phyloP scores from a whole-genome alignment of 2,797 vertebrate species.

The Darevskia nairensis region DNA sequence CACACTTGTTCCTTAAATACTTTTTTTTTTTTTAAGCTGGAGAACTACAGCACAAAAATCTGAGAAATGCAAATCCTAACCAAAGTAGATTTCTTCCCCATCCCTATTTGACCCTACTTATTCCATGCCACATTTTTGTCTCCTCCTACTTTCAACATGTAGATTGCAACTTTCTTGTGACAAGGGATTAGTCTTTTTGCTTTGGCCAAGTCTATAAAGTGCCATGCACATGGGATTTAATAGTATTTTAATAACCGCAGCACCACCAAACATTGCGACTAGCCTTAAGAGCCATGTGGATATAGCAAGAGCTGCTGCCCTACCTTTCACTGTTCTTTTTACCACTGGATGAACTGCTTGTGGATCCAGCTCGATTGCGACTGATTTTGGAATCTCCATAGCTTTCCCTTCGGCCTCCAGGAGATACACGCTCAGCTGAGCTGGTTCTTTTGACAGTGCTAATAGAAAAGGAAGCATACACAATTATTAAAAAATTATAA shows the following conservation, averaged over 20 bases:
- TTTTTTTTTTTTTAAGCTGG: too few species aligned
- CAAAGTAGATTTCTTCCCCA: too few species aligned
- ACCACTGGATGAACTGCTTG: conserved; percentile 93
- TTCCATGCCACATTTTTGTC: background rate
- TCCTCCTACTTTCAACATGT: background rate
- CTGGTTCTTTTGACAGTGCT: conserved; percentile 95
- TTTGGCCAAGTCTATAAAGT: background rate
- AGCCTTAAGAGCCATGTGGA: background rate
- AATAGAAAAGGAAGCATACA: conserved; percentile 29
- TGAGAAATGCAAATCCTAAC: too few species aligned
- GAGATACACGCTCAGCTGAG: conserved; percentile 92
- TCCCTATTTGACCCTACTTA: background rate
- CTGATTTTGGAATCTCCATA: conserved; percentile 89
- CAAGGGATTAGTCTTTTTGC: background rate
- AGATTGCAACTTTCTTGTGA: background rate
- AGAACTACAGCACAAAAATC: too few species aligned
- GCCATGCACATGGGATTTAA: background rate
- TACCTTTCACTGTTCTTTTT: conserved; percentile 96
- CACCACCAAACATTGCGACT: background rate
- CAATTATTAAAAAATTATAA: background rate
- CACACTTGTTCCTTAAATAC: background rate
- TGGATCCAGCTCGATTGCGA: conserved; percentile 92
- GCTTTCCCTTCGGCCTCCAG: conserved; percentile 89
- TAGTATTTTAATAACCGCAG: background rate
- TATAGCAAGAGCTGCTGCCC: background rate